Conservation (phyloP, 2,888 invertebrate species). For the Himalopsyche japonica region DNA sequence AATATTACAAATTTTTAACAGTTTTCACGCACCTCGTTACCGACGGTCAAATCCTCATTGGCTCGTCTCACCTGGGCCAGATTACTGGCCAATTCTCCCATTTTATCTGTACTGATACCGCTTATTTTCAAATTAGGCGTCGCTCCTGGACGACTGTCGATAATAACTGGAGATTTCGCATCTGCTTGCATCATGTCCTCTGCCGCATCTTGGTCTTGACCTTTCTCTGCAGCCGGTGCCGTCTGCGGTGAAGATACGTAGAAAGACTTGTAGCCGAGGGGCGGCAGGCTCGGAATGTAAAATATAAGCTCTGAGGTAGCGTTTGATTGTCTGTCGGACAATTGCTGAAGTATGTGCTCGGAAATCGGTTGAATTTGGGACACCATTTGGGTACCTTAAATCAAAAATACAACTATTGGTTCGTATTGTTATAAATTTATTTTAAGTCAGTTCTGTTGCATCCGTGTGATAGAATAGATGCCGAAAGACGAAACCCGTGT, state of each 20-base stretch:
- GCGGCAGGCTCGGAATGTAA: constrained; percentile 64
- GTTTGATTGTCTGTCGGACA: constrained; percentile 59
- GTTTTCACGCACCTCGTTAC: constrained; percentile 58
- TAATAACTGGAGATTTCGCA: not conserved
- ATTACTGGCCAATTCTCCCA: constrained; percentile 21
- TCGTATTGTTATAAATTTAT: too few species aligned
- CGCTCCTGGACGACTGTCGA: not conserved
- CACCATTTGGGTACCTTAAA: constrained; percentile 60
- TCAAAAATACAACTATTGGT: too few species aligned
- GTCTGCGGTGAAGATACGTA: not conserved
- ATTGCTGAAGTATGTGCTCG: constrained; percentile 28
- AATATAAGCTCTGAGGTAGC: constrained; percentile 76
- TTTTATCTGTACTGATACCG: not conserved
- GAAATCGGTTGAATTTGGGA: constrained; percentile 69
- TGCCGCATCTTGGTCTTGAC: not conserved
- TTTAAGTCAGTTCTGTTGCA: too few species aligned
- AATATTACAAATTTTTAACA: too few species aligned
- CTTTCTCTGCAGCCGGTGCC: not conserved
- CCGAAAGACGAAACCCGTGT: too few species aligned
- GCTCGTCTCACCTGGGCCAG: constrained; percentile 43
- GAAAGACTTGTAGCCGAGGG: constrained; percentile 67
- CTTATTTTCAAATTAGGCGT: not conserved
- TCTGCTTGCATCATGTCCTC: constrained; percentile 42
- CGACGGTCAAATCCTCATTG: constrained; percentile 45
- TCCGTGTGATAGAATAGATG: too few species aligned